Conservation (phyloP, 2,797 vertebrate species). For the Gobio occitaniae region DNA sequence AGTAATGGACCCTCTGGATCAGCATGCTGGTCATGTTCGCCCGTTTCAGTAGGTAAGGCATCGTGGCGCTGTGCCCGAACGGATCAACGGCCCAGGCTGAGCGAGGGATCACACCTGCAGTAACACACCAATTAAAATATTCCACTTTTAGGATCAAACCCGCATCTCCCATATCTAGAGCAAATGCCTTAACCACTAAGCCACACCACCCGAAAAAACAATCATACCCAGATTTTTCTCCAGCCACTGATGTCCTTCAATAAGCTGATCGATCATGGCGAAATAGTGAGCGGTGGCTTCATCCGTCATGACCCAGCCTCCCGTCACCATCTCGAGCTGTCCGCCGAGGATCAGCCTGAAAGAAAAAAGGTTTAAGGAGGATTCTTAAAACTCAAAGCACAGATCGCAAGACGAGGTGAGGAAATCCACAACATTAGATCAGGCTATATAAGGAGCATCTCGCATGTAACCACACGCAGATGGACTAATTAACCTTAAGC, state of each 20-base stretch:
- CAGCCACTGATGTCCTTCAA: conserved; percentile 98
- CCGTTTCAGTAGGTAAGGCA: conserved; percentile 92
- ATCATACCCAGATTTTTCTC: conserved; percentile 90
- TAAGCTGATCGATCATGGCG: conserved; percentile 97
- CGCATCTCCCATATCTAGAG: background rate
- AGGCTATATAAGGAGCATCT: conserved; percentile 1
- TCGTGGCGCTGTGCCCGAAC: conserved; percentile 95
- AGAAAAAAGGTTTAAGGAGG: conserved; percentile 54
- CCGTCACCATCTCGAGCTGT: conserved; percentile 95
- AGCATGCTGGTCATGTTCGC: conserved; percentile 97
- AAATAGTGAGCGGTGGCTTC: conserved; percentile 97
- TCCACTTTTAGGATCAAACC: background rate
- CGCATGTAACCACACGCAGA: background rate
- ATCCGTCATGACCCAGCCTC: conserved; percentile 98
- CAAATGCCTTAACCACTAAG: background rate
- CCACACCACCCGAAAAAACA: background rate
- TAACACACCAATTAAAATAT: background rate
- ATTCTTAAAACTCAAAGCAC: conserved; percentile 14
- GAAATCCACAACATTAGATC: background rate
- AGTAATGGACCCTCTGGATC: conserved; percentile 96
- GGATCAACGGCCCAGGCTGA: conserved; percentile 97
- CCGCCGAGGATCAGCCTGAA: conserved; percentile 81
- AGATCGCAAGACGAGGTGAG: conserved; percentile 51
- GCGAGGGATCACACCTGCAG: conserved; percentile 83
- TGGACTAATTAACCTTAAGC: conserved; percentile 22